Conservation (phyloP, 2,797 vertebrate genomes). For the Sciurus vulgaris region DNA sequence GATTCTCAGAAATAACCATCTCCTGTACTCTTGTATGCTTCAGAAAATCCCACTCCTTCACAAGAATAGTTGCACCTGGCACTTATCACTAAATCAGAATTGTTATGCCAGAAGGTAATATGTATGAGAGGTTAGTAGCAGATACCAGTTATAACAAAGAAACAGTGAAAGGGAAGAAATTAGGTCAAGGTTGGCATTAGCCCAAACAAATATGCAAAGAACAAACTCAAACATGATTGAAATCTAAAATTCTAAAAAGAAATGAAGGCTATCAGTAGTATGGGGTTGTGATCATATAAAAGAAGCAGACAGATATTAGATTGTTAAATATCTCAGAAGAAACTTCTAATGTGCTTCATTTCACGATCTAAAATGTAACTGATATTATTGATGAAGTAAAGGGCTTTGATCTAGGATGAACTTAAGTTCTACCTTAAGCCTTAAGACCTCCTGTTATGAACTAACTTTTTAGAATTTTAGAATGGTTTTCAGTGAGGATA, state of each 20-base stretch:
- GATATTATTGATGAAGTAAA: not conserved
- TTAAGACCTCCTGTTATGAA: not conserved
- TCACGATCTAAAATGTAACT: not conserved
- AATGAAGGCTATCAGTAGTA: not conserved
- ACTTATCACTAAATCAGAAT: not conserved
- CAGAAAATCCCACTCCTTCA: not conserved
- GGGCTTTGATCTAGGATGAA: not conserved
- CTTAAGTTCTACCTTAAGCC: not conserved
- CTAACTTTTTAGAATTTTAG: not conserved
- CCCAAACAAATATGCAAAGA: slow-evolving; percentile 13
- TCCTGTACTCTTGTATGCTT: not conserved
- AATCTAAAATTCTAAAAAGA: not conserved
- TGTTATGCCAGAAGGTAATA: slow-evolving; percentile 38
- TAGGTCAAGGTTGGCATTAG: not conserved
- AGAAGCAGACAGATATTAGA: not conserved
- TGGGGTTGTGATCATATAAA: not conserved
- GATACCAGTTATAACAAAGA: not conserved
- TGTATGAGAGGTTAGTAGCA: not conserved
- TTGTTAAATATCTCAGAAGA: not conserved
- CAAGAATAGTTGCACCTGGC: not conserved
- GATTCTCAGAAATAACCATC: slow-evolving; percentile 4
- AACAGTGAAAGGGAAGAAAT: slow-evolving; percentile 9
- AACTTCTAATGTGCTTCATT: not conserved
- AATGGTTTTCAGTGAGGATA: not conserved
- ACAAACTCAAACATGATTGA: slow-evolving; percentile 30